Evolutionary conservation across 2,797 vertebrate species (phyloP), one percentile per base, ranked within the genome.

Genomic region (Etheostoma perlongum): DNA sequence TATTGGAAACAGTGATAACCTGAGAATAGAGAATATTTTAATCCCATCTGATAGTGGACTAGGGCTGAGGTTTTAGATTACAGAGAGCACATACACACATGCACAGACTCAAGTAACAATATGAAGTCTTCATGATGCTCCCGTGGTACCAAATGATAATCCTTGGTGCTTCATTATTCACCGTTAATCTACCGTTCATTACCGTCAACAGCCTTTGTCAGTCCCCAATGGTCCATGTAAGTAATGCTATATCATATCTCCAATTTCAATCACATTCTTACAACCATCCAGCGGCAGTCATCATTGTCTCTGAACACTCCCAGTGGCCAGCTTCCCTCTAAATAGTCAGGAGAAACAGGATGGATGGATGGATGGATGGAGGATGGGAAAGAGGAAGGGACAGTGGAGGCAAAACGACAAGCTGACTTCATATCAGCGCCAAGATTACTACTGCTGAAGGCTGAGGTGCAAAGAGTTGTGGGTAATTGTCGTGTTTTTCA

Each of bases 401-500:
- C 74, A 54, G 70, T 46, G 54, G 63, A 74, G 77, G 61, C 62
- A 78, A 82, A 82, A 82, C 36, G 67, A 84, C 82, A 68, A 78
- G 77, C 81, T 71, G 87, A 87, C 86, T 88, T 90, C 85, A 85
- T 92, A 90, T 89, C 46, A 66, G 82, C 42, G n/a, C 76, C 79
- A 54, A 93, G 89, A 93, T 95, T 94, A 92, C 92, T 76, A 76
- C 71, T 51, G 74, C 89, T 88, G 86, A 89, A 86, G 86, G 81
- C 89, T 71, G 87, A 88, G 88, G 81, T 90, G 93, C 91, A 86
- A 88, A 86, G 93, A 91, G 90, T 92, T 92, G 92, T 86, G 88
- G 92, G 95, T 95, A 95, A 95, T 95, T 95, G 93, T 92, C 84
- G 80, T 94, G 92, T 94, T 95, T 95, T 95, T 95, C 95, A 95